Evolutionary conservation across 2,113 vertebrate species (phyloP).

Genomic region (Tachysurus fulvidraco): DNA sequence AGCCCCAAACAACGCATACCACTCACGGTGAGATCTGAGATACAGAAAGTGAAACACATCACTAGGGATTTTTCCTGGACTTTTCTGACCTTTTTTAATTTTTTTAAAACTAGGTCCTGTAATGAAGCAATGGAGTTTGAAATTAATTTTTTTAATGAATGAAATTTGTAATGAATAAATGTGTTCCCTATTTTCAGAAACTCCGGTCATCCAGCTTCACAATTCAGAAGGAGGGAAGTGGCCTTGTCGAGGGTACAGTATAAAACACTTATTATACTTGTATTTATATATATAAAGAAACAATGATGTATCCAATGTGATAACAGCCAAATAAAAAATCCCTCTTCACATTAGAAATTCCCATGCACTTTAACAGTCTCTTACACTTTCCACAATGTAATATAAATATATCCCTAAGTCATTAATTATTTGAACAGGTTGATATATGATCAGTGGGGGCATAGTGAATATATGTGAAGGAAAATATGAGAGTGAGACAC

Average conservation of each 20-base stretch:
- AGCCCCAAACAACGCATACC: slow-evolving; percentile 37
- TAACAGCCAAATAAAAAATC: not conserved
- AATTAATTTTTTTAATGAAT: too few relatives aligned
- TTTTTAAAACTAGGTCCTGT: not conserved
- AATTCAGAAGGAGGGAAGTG: slow-evolving; percentile 46
- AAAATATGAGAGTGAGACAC: not conserved
- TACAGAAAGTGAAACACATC: not conserved
- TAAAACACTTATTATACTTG: not conserved
- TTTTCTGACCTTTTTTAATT: not conserved
- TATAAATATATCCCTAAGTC: not conserved
- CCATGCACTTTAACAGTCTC: not conserved
- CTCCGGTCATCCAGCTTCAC: slow-evolving; percentile 23
- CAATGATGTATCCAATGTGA: not conserved
- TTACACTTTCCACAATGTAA: not conserved
- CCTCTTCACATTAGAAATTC: not conserved
- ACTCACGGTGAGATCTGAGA: slow-evolving; percentile 57
- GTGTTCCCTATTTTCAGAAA: slow-evolving; percentile 21
- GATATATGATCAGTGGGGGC: not conserved
- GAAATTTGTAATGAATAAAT: not conserved
- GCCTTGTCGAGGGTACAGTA: slow-evolving; percentile 43
- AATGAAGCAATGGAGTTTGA: too few relatives aligned
- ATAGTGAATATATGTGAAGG: not conserved
- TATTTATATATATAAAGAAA: not conserved
- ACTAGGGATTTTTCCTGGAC: not conserved
- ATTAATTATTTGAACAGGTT: not conserved